A percentile compares a stretch with the other conserved stretches of the same genome.
Conservation (phyloP, 2,797 vertebrate genomes). For the Siniperca undulata region DNA sequence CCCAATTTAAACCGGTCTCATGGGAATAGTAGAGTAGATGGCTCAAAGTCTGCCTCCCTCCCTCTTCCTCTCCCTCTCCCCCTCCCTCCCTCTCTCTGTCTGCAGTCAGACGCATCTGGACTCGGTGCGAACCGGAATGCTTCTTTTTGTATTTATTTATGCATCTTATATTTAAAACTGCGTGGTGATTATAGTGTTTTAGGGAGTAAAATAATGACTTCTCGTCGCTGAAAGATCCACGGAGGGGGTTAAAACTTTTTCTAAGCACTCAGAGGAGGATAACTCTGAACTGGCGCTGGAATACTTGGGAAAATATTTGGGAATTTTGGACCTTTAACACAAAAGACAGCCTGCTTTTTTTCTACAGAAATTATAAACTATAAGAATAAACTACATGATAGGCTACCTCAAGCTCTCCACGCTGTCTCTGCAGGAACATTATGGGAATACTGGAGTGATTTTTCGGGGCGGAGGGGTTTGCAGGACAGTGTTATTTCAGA, state of each 20-base stretch:
- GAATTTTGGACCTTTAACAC: background rate
- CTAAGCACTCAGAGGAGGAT: background rate
- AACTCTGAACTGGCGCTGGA: background rate
- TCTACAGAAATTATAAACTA: background rate
- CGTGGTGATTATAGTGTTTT: background rate
- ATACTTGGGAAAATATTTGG: background rate
- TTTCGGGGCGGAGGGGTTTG: background rate
- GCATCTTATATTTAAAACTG: background rate
- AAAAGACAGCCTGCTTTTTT: too few relatives aligned
- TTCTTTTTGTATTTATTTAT: background rate
- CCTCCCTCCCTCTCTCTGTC: constrained; percentile 22
- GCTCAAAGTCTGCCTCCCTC: constrained; percentile 41
- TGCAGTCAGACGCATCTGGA: constrained; percentile 38
- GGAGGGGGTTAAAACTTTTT: background rate
- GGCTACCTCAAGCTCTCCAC: background rate
- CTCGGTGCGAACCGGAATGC: constrained; percentile 5
- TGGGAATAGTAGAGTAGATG: constrained; percentile 54
- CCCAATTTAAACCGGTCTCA: constrained; percentile 31
- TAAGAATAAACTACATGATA: background rate
- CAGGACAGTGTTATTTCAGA: constrained; percentile 3
- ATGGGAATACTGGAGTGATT: constrained; percentile 28
- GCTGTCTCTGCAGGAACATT: background rate
- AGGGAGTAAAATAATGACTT: accelerated
- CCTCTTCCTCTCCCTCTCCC: constrained; percentile 2
- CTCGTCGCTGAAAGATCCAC: background rate